phyloP scores from a whole-genome alignment of 2,888 invertebrate genomes.

The Carterocephalus palaemon region DNA sequence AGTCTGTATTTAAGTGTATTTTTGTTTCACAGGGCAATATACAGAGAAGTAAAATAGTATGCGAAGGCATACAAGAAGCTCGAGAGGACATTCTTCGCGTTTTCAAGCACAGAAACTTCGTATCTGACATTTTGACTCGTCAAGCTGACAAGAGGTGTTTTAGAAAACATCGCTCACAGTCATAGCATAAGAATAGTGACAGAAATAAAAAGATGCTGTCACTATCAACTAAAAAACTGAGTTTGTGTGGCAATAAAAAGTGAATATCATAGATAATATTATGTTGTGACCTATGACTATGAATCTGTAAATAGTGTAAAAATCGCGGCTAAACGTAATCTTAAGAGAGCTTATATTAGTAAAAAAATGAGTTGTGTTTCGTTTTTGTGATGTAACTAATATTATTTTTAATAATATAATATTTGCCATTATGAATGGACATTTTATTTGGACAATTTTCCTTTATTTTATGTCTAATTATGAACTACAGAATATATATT shows the following conservation, averaged over 20 bases:
- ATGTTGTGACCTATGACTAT: conserved; percentile 18
- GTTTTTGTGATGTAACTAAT: conserved; percentile 52
- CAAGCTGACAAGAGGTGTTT: conserved; percentile 95
- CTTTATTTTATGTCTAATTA: neutral
- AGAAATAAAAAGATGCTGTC: conserved; percentile 26
- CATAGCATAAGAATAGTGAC: conserved; percentile 48
- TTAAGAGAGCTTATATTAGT: conserved; percentile 26
- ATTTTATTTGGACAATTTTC: conserved; percentile 31
- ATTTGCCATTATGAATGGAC: conserved; percentile 29
- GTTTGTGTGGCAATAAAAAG: conserved; percentile 20
- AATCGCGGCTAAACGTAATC: conserved; percentile 25
- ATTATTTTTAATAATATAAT: conserved; percentile 42
- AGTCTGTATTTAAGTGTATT: no score
- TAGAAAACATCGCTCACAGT: conserved; percentile 91
- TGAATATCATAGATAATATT: conserved; percentile 3
- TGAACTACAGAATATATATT: neutral
- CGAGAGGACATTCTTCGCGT: conserved; percentile 92
- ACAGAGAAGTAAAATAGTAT: conserved; percentile 94
- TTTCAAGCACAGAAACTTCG: conserved; percentile 93
- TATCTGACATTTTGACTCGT: conserved; percentile 92
- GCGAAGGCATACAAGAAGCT: conserved; percentile 94
- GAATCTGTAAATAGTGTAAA: conserved; percentile 37
- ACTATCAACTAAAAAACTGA: conserved; percentile 22
- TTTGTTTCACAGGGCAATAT: conserved; percentile 88
- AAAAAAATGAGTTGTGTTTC: conserved; percentile 53